Evolutionary conservation across 1,140 invertebrate species (phyloP), one percentile per base, ranked within the genome.

Genomic region (Saccostrea echinata): DNA sequence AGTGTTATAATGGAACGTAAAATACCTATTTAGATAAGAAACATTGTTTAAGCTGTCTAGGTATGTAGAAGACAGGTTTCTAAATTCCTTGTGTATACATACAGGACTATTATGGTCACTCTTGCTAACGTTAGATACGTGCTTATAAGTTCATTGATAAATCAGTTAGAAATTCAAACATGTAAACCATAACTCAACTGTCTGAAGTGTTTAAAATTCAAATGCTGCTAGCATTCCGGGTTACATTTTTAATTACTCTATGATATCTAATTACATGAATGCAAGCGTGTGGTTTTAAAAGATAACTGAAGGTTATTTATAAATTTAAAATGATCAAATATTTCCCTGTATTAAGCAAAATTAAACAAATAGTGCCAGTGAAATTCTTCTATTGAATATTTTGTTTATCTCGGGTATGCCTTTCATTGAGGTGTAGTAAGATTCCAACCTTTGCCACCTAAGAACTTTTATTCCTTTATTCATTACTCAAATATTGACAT

Each of bases 401-500:
- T 76, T 27, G 1, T 76, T 33, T 30, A 27, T 33, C 27, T 24
- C 27, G 27, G 68, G 30, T 30, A 30, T 76, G 27, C 68, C 68
- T 76, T 76, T 76, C 27, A 76, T 30, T 0, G 27, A 76, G 27
- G 27, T 76, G 68, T 33, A 30, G 27, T 76, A 76, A 76, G 24
- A 76, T 30, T 76, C 11, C 27, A 76, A 33, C 12, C 27, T 27
- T 76, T 33, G 68, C 27, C 68, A 76, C 68, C 68, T 61, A 6
- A 21, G 18, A n/a, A 30, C 16, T 8, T 18, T 33, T 76, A 33
- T 76, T 76, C 27, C 30, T 76, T 76, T 33, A 76, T 76, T 76
- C 30, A 76, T 76, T 76, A 76, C 27, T 24, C 12, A 76, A 76
- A 76, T 76, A 76, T 76, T 76, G 68, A 76, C 68, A 33, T 18